phyloP scores from a whole-genome alignment of 1,140 invertebrate genomes.

The Trachymyrmex septentrionalis region DNA sequence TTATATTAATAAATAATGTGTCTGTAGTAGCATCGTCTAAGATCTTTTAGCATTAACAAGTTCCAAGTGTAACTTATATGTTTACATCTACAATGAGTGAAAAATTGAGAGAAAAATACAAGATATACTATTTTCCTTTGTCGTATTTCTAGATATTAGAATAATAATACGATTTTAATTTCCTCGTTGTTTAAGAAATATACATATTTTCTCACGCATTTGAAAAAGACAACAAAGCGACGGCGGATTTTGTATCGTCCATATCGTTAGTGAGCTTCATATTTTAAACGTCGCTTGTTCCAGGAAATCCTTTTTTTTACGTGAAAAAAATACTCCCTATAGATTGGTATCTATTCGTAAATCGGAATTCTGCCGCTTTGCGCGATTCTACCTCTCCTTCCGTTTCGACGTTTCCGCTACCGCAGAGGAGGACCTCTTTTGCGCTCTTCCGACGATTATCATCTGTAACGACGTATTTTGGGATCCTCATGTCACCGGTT shows the following conservation, averaged over 20 bases:
- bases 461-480: conserved; percentile 51
- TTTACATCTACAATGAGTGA: too few species aligned
- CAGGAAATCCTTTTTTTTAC: background rate
- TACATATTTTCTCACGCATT: background rate
- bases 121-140: too few species aligned
- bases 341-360: conserved; percentile 13
- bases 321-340: background rate
- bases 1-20: too few species aligned
- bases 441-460: conserved; percentile 27
- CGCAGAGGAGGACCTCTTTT: background rate
- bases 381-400: background rate
- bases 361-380: background rate
- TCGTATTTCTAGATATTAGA: too few species aligned
- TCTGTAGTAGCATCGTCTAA: too few species aligned
- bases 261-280: background rate
- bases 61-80: too few species aligned
- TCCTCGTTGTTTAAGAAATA: too few species aligned
- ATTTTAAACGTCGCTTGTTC: conserved; percentile 11
- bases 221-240: background rate
- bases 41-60: too few species aligned
- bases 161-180: too few species aligned
- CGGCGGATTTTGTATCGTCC: background rate
- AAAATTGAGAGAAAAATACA: too few species aligned
- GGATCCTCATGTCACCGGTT: background rate
- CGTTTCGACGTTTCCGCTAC: background rate